These are phyloP conservation scores for Chloropsis hardwickii DNA, from an alignment of 2,113 vertebrate species.

Conservation along the genomic window DNA sequence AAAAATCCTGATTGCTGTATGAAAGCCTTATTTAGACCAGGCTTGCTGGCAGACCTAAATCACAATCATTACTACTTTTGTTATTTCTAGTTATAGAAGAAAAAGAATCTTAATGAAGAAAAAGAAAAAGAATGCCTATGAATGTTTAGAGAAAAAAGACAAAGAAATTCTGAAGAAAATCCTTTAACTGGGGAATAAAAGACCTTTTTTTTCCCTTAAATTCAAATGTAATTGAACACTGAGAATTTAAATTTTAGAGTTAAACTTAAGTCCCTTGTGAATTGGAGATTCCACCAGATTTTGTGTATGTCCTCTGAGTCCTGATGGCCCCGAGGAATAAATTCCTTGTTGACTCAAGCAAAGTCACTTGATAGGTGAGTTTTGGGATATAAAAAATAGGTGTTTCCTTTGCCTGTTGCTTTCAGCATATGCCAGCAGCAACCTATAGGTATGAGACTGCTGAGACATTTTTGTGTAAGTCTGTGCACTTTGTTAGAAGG, in stretches of 20 bases:
- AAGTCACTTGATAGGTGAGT: not conserved
- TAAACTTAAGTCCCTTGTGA: not conserved
- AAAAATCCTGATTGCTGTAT: not conserved
- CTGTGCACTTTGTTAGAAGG: not conserved
- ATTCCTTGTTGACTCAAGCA: not conserved
- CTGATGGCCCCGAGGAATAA: not conserved
- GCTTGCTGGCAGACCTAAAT: not conserved
- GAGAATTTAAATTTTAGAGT: not conserved
- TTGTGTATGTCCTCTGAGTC: not conserved
- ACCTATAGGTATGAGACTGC: not conserved
- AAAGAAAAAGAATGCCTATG: no score
- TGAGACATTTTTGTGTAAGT: not conserved
- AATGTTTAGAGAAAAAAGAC: not conserved
- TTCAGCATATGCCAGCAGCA: not conserved
- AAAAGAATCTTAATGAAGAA: no score
- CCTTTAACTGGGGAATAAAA: not conserved
- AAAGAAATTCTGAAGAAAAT: not conserved
- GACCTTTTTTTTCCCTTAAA: not conserved
- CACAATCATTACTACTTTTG: not conserved
- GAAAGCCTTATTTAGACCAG: conserved; percentile 1
- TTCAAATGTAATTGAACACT: not conserved
- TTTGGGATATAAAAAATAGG: not conserved
- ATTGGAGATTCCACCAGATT: not conserved
- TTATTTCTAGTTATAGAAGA: not conserved
- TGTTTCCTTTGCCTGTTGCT: not conserved